Evolutionary conservation across 2,113 vertebrate genomes (phyloP).

Genomic region (Cyrtonyx montezumae): DNA sequence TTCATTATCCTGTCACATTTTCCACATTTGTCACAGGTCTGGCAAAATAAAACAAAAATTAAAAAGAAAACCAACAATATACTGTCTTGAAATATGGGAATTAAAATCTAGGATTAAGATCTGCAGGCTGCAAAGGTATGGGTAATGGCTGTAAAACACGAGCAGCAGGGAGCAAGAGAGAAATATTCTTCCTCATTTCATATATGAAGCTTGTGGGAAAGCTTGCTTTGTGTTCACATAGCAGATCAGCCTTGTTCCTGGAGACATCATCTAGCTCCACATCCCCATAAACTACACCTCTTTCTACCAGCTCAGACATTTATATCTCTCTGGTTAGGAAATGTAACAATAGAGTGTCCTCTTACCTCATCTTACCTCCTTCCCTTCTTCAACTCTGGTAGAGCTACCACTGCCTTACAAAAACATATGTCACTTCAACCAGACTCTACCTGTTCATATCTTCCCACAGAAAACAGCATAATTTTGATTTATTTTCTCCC

Average conservation of each 20-base stretch:
- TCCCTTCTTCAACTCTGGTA: neutral
- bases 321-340: neutral
- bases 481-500: neutral
- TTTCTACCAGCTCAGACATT: neutral
- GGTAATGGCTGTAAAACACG: neutral
- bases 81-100: neutral
- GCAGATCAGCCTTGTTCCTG: neutral
- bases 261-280: neutral
- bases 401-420: neutral
- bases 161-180: neutral
- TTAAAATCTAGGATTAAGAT: neutral
- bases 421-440: neutral
- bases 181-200: neutral
- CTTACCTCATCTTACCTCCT: neutral
- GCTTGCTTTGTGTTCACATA: neutral
- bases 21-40: neutral
- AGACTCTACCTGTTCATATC: neutral
- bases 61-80: neutral
- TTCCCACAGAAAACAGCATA: neutral
- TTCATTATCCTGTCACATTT: neutral
- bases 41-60: slow-evolving; percentile 1
- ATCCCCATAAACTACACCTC: neutral
- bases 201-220: neutral
- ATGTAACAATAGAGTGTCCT: neutral
- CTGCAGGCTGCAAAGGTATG: neutral